Conservation (phyloP, 35 echinoderm and acorn worm species). For the Amphiura filiformis region DNA sequence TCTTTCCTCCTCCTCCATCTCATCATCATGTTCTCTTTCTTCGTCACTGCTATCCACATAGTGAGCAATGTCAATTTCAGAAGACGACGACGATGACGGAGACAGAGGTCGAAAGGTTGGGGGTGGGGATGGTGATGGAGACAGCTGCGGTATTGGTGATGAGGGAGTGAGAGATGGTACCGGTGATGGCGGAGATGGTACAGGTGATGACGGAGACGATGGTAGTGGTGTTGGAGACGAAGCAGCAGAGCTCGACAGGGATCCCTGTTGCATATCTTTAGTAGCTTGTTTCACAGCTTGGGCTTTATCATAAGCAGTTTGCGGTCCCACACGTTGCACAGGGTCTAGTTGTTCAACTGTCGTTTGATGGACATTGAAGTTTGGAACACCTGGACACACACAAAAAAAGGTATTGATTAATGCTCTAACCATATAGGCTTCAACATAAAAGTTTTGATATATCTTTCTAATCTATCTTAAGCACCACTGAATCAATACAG, state of each 20-base stretch:
- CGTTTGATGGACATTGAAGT: not conserved
- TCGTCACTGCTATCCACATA: not conserved
- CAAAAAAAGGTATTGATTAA: not conserved
- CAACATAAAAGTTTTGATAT: too few relatives aligned
- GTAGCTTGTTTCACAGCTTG: not conserved
- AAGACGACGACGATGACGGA: not conserved
- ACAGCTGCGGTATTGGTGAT: too few relatives aligned
- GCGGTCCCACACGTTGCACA: not conserved
- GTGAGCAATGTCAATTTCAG: not conserved
- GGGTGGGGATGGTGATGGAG: too few relatives aligned
- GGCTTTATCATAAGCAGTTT: not conserved
- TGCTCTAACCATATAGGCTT: too few relatives aligned
- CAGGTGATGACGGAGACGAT: too few relatives aligned
- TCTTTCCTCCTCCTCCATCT: too few relatives aligned
- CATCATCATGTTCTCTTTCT: not conserved
- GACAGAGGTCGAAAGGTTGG: too few relatives aligned
- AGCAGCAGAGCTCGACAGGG: not conserved
- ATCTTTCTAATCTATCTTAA: too few relatives aligned
- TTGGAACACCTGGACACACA: not conserved
- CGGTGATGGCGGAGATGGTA: too few relatives aligned
- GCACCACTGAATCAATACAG: too few relatives aligned
- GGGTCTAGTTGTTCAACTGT: not conserved
- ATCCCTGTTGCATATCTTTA: not conserved
- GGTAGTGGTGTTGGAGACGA: not conserved
- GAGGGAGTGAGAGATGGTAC: too few relatives aligned